These are phyloP conservation scores for Acestrorhynchus altus DNA, from an alignment of 2,797 vertebrate species.

Conservation along the genomic window DNA sequence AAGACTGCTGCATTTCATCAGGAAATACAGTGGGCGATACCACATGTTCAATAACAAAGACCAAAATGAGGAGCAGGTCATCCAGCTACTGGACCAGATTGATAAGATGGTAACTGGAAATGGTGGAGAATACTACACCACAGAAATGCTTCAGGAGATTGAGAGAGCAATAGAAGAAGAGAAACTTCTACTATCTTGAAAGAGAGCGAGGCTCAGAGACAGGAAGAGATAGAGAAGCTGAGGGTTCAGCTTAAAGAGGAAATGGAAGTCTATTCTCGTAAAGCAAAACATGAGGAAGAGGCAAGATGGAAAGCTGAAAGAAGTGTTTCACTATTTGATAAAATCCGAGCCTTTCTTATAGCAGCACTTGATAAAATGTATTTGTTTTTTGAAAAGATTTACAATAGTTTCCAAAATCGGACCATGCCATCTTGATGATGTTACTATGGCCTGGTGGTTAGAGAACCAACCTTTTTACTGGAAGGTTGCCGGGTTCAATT, in stretches of 20 bases:
- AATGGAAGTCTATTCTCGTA: background rate
- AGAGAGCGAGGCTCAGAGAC: constrained; percentile 1
- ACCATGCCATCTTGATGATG: no score
- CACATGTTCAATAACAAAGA: constrained; percentile 30
- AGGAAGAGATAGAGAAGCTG: background rate
- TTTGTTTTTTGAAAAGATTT: background rate
- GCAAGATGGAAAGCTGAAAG: background rate
- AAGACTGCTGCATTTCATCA: background rate
- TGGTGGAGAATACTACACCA: constrained; percentile 17
- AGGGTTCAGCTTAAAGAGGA: background rate
- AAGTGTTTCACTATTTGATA: background rate
- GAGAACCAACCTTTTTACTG: no score
- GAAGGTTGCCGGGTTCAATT: no score
- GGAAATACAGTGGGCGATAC: constrained; percentile 9
- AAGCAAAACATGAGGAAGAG: background rate
- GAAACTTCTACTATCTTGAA: constrained; percentile 10
- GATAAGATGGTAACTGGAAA: constrained; percentile 39
- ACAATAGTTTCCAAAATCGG: no score
- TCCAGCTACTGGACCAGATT: constrained; percentile 30
- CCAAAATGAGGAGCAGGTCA: constrained; percentile 14
- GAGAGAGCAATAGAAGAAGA: constrained; percentile 13
- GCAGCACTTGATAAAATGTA: background rate
- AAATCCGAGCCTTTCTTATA: background rate
- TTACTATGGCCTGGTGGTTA: no score
- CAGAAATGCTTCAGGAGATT: constrained; percentile 9